Base-by-base conservation (phyloP, 2,797 vertebrate genomes). In the Sylvia borin region DNA sequence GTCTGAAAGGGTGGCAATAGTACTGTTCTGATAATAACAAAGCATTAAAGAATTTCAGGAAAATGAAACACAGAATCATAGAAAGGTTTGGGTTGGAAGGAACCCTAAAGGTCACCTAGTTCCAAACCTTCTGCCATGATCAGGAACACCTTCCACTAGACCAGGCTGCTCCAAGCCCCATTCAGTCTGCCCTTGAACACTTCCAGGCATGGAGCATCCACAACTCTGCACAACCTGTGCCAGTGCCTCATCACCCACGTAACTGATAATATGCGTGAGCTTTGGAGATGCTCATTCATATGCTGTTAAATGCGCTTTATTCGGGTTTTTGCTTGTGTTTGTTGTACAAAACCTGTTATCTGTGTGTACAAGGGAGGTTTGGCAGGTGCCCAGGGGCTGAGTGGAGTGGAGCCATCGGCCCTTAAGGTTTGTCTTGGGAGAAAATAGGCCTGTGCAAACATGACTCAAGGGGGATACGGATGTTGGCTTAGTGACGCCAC, bases 261-360 rank as follows among this genome's bases (percentile, higher is more conserved):
- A 4, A 27, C 2, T 31, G 19, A 19, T 43, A 3, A 1, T 13
- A 5, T 0, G 1, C 1, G 1, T 10, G 32, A 64, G 34, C 64
- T 88, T 45, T 66, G 45, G 43, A 12, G 36, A 45, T 10, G 25
- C 19, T 25, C 7, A 0, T 32, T 32, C 3, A 0, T 8, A 1
- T 11, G 34, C 27, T 13, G 4, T 17, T 34, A 50, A 53, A 22
- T 16, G 38, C 0, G 0, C 22, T 73, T 66, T 76, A n/a, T 51
- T 74, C 47, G 2, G 22, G 3, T 48, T 62, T 68, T 60, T 57
- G 25, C 29, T 27, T 11, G 13, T 36, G 6, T 54, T 66, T 27
- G 14, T 53, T 32, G 27, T 22, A 9, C 53, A 25, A 55, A 73
- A 16, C 20, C 55, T 10, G 43, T 38, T 68, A 27, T 5, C 32